Base-by-base conservation (phyloP, 2,797 vertebrate genomes). In the Chiloscyllium punctatum region DNA sequence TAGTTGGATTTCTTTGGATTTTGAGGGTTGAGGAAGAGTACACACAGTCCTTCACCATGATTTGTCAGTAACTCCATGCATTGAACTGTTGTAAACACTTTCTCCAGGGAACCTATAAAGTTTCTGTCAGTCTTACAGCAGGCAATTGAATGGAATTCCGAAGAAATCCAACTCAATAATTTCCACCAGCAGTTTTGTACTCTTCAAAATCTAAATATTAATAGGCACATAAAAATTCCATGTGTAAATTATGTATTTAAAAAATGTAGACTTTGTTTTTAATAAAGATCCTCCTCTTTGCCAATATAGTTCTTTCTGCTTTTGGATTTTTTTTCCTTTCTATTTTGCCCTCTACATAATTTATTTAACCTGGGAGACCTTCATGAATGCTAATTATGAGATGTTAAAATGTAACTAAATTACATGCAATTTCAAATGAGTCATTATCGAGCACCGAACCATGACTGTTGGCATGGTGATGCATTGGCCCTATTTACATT, bases 321-420 rank as follows among this genome's bases (percentile, higher is more conserved):
- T 51, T 16, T 42, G 18, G 68, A 42, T 42, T 30, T 51, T 71
- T 71, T 74, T 74, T 74, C 42, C 69, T 74, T 94, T 74, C 71
- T 30, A 27, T 74, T 57, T 95, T 21, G 42, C 16, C 71, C 48
- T 95, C 69, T 95, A 71, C 48, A 77, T 95, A 77, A 95, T 95
- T 95, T 53, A 51, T 53, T 72, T 95, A 53, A 95, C 94, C 94
- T 92, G 62, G 90, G 69, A 92, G 90, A 92, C 90, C 94, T 95
- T 48, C 69, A 53, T 48, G 94, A 95, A 77, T 95, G 94, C 95
- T 95, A 74, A 95, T 95, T 95, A 51, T 95, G 69, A 71, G 71
- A 53, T 95, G 69, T 77, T 77, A 95, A 95, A 95, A 95, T 95
- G 69, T 95, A 95, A 95, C 94, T 77, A 95, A 95, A 95, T 95